A percentile compares a stretch with the other conserved stretches of the same genome.
phyloP scores from a whole-genome alignment of 2,888 invertebrate species.

The Netelia melanura region DNA sequence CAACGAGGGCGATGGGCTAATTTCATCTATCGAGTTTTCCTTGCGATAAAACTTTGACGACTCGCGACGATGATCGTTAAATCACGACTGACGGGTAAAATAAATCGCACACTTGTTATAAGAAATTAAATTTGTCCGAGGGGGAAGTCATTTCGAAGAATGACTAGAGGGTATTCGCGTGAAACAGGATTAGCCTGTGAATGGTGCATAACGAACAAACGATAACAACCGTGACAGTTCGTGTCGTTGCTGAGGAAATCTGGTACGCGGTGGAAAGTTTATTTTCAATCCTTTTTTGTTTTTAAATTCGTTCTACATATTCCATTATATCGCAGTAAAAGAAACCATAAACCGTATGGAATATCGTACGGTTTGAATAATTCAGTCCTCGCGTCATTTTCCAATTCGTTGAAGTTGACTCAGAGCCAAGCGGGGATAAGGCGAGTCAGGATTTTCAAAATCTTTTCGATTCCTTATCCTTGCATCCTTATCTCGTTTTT shows the following conservation, averaged over 20 bases:
- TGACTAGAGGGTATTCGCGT: conserved; percentile 48
- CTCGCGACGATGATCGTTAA: conserved; percentile 32
- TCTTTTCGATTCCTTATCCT: too few species aligned
- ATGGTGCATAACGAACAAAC: conserved; percentile 15
- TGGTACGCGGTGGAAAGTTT: background rate
- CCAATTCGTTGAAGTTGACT: too few species aligned
- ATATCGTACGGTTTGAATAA: too few species aligned
- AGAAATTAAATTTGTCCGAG: background rate
- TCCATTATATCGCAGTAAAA: too few species aligned
- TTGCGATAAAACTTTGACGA: background rate
- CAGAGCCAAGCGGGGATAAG: too few species aligned
- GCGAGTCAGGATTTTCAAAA: too few species aligned
- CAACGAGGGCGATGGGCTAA: too few species aligned
- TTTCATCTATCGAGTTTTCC: background rate
- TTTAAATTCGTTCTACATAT: background rate
- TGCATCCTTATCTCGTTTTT: too few species aligned
- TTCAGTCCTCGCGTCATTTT: too few species aligned
- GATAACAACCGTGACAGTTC: background rate
- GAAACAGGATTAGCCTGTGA: conserved; percentile 41
- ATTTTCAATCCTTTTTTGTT: background rate
- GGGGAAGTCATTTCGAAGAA: conserved; percentile 42
- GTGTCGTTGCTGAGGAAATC: background rate
- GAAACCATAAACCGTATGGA: too few species aligned
- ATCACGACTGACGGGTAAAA: background rate
- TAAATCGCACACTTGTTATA: conserved; percentile 20